These are phyloP conservation scores for Trinorchestia longiramus DNA, from an alignment of 1,140 invertebrate genomes.

Conservation along the genomic window DNA sequence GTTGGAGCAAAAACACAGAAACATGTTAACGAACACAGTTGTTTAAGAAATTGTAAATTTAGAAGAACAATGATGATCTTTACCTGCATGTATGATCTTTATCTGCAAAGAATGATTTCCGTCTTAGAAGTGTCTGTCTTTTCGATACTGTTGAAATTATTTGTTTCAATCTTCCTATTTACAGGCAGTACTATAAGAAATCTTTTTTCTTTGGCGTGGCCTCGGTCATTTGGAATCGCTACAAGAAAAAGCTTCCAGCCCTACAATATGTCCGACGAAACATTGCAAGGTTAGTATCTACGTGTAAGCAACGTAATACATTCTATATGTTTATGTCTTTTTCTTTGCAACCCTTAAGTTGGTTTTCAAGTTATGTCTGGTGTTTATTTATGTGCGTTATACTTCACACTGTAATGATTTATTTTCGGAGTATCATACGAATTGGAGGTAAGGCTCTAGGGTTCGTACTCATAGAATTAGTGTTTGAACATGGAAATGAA, in stretches of 20 bases:
- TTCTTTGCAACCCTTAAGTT: background rate
- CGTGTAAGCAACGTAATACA: no score
- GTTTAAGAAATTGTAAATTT: background rate
- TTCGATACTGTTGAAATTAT: background rate
- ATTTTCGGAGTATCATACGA: background rate
- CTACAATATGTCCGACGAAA: background rate
- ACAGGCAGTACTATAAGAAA: background rate
- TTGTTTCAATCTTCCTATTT: background rate
- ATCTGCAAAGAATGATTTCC: background rate
- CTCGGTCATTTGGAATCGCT: background rate
- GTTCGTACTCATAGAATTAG: background rate
- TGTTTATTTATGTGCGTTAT: background rate
- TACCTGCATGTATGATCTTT: background rate
- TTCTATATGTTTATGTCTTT: background rate
- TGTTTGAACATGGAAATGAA: background rate
- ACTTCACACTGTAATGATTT: background rate
- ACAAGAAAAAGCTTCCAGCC: background rate
- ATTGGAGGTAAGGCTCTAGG: background rate
- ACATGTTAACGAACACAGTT: background rate
- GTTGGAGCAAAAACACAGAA: background rate
- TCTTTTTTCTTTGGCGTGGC: background rate
- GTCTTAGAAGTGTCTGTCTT: background rate
- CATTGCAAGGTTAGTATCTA: background rate
- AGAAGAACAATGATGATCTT: background rate
- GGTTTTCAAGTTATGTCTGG: background rate